These are phyloP conservation scores for Lepas anatifera DNA, from an alignment of 2,888 invertebrate species.

Conservation along the genomic window DNA sequence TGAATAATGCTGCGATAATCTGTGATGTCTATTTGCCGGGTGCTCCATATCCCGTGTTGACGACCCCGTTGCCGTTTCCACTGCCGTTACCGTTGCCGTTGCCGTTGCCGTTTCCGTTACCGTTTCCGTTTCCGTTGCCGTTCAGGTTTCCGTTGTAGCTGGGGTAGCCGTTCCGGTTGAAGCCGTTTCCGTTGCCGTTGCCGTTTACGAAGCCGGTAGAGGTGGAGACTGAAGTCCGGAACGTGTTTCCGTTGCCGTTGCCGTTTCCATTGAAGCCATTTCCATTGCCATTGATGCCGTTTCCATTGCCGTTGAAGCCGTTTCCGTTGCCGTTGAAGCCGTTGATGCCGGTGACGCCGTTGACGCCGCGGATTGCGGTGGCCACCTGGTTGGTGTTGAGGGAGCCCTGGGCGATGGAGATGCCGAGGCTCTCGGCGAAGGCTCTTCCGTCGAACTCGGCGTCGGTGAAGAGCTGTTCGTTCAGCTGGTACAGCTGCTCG, in stretches of 20 bases:
- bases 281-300: no score
- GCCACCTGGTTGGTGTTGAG: not conserved
- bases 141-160: not conserved
- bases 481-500: conserved; percentile 36
- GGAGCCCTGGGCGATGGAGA: not conserved
- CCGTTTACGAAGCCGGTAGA: conserved; percentile 8
- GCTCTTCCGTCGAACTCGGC: not conserved
- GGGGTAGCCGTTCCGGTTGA: not conserved
- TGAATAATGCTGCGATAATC: no score
- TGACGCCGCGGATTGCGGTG: not conserved
- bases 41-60: conserved; percentile 7
- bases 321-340: not conserved
- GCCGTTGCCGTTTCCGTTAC: not conserved
- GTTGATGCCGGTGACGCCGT: not conserved
- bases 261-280: not conserved
- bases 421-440: not conserved
- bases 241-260: conserved; percentile 15
- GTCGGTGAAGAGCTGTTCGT: conserved; percentile 32
- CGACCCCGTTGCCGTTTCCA: not conserved
- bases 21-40: no score
- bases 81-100: not conserved
- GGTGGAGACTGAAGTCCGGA: no score
- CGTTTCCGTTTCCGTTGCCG: no score
- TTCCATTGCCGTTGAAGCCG: not conserved
- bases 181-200: not conserved